A percentile compares a stretch with the other conserved stretches of the same genome.
phyloP scores from a whole-genome alignment of 2,113 vertebrate species.

The Parotia lawesii region DNA sequence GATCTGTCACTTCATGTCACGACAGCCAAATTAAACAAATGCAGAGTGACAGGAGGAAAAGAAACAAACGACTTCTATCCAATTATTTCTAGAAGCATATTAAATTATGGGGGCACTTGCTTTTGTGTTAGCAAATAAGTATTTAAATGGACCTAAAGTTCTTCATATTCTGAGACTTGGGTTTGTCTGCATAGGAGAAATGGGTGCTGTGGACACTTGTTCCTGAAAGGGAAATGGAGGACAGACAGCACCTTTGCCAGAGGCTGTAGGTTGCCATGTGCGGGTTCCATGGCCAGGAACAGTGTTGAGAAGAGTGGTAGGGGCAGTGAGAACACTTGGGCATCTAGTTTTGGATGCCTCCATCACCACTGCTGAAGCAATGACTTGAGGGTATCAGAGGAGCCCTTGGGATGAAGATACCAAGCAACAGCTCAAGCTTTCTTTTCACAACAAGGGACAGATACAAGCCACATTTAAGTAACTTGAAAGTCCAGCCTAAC shows the following conservation, averaged over 20 bases:
- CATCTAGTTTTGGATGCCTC: neutral
- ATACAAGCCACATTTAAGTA: neutral
- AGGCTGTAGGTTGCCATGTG: neutral
- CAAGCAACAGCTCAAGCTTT: neutral
- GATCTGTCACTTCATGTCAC: slow-evolving; percentile 42
- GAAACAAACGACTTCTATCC: slow-evolving; percentile 54
- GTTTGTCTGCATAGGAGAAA: neutral
- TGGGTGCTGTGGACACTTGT: neutral
- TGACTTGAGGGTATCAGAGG: accelerated
- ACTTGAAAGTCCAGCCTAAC: neutral
- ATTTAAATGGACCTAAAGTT: slow-evolving; percentile 29
- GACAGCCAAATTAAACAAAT: slow-evolving; percentile 54
- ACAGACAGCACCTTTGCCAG: neutral
- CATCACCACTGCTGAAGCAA: neutral
- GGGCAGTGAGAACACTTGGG: neutral
- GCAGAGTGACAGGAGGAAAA: slow-evolving; percentile 50
- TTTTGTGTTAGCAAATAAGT: slow-evolving; percentile 46
- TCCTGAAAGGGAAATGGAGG: neutral
- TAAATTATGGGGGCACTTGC: slow-evolving; percentile 26
- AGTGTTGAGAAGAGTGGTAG: accelerated
- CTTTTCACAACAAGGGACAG: neutral
- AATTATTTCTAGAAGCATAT: slow-evolving; percentile 57
- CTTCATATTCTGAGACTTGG: neutral
- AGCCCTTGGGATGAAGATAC: neutral
- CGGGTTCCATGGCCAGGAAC: neutral